These are phyloP conservation scores for Phalacrocorax carbo DNA, from an alignment of 2,113 vertebrate species.

Conservation along the genomic window DNA sequence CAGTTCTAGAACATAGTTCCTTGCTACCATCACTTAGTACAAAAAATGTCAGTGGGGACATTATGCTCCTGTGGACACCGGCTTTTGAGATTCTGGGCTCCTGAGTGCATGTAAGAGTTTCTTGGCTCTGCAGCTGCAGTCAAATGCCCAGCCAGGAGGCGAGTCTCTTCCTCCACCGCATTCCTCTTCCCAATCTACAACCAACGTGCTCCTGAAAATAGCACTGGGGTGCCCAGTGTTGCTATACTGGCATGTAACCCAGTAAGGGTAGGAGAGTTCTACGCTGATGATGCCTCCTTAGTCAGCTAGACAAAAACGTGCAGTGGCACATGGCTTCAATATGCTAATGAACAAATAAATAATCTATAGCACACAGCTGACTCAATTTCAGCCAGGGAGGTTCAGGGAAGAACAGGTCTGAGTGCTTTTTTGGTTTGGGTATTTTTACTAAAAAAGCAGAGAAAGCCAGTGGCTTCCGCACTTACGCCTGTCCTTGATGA, in stretches of 20 bases:
- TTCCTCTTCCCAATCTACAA: not conserved
- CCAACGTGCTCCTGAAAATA: not conserved
- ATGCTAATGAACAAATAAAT: not conserved
- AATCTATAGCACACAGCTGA: not conserved
- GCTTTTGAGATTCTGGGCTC: not conserved
- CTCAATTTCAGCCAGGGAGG: not conserved
- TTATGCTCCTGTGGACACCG: accelerated
- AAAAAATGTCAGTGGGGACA: not conserved
- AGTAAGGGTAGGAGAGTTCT: not conserved
- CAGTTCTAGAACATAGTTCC: not conserved
- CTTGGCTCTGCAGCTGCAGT: not conserved
- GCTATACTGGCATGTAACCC: not conserved
- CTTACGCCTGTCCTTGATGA: not conserved
- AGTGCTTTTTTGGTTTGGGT: not conserved
- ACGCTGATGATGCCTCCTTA: not conserved
- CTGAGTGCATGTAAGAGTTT: not conserved
- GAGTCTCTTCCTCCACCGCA: not conserved
- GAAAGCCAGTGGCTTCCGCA: not conserved
- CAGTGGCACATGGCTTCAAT: not conserved
- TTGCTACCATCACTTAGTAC: not conserved
- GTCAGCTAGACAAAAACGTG: not conserved
- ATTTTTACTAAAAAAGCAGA: not conserved
- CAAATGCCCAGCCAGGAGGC: not conserved
- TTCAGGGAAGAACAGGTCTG: not conserved
- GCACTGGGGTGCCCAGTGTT: too few relatives aligned